Base-by-base conservation (phyloP, 2,888 invertebrate species). In the Tenthredo scrophulariae region DNA sequence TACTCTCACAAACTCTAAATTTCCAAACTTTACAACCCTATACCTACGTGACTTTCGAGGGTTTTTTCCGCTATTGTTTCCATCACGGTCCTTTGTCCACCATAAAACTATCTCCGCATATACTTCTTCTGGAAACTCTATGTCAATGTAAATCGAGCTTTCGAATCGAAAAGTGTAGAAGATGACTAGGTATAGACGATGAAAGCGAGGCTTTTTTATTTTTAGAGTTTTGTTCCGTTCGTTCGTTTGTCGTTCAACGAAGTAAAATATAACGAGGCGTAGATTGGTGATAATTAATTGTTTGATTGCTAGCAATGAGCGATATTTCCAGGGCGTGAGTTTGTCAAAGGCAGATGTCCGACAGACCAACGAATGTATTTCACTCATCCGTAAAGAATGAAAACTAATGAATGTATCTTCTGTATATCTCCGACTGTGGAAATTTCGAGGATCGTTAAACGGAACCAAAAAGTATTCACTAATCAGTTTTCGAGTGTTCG, bases 241-340 rank as follows among this genome's bases (percentile, higher is more conserved):
- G n/a, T 72, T 72, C n/a, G 40, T 43, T 43, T 43, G 43, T 43
- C 40, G 72, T 74, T 74, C 22, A 74, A 18, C 43, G 43, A 22
- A n/a, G 33, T 54, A 77, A 29, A 29, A 54, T 54, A 77, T 54
- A 77, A 77, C 77, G 33, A 77, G 33, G 50, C 77, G 50, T 77
- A 54, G 37, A 54, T 54, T 54, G 77, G 29, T 29, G 54, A 54
- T 10, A n/a, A 77, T 54, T 33, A 54, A 77, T 77, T 77, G 43
- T 77, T 54, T 54, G 29, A 54, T 77, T 77, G 77, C 9, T 33
- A 77, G 9, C 77, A 77, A 77, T 77, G 33, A 54, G 50, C 77
- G 18, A 54, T 18, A 18, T 50, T 54, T 54, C 40, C 33, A 29
- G 9, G 2, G n/a, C 54, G 77, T 29, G 54, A 54, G 5, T 50